A percentile compares a stretch with the other conserved stretches of the same genome.
Evolutionary conservation across 2,797 vertebrate species (phyloP).

Genomic region (Moxostoma hubbsi): DNA sequence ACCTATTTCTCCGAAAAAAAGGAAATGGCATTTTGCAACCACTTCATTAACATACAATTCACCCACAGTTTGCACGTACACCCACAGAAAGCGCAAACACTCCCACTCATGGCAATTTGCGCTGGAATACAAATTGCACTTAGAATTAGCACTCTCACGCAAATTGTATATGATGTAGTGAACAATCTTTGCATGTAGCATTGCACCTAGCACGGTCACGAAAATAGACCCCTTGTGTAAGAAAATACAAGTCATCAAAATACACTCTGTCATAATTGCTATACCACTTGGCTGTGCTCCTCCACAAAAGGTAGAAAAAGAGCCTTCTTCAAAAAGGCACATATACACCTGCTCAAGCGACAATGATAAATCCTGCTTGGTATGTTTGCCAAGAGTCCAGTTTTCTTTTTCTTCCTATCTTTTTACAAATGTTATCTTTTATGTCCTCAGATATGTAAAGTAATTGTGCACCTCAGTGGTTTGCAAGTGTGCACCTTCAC

Average conservation of each 20-base stretch:
- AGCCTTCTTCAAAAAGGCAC: constrained; percentile 43
- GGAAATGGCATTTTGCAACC: too few relatives aligned
- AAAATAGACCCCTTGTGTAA: not conserved
- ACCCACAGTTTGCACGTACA: too few relatives aligned
- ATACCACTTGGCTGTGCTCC: constrained; percentile 19
- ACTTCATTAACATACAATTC: too few relatives aligned
- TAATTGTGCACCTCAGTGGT: constrained; percentile 40
- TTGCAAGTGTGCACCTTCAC: constrained; percentile 19
- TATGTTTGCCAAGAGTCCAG: constrained; percentile 16
- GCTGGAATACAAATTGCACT: too few relatives aligned
- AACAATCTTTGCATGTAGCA: too few relatives aligned
- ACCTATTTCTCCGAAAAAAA: too few relatives aligned
- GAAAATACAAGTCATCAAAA: constrained; percentile 38
- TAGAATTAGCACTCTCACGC: too few relatives aligned
- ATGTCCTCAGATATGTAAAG: constrained; percentile 37
- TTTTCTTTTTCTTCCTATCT: constrained; percentile 19
- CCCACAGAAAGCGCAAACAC: too few relatives aligned
- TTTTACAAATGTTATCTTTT: constrained; percentile 23
- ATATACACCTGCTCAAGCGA: constrained; percentile 32
- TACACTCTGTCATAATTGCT: constrained; percentile 33
- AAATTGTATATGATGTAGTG: too few relatives aligned
- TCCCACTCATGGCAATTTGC: too few relatives aligned
- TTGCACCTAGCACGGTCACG: too few relatives aligned
- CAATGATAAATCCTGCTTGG: constrained; percentile 35
- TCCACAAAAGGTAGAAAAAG: constrained; percentile 14